phyloP scores from a whole-genome alignment of 2,797 vertebrate species.

The Chloroceryle inda region DNA sequence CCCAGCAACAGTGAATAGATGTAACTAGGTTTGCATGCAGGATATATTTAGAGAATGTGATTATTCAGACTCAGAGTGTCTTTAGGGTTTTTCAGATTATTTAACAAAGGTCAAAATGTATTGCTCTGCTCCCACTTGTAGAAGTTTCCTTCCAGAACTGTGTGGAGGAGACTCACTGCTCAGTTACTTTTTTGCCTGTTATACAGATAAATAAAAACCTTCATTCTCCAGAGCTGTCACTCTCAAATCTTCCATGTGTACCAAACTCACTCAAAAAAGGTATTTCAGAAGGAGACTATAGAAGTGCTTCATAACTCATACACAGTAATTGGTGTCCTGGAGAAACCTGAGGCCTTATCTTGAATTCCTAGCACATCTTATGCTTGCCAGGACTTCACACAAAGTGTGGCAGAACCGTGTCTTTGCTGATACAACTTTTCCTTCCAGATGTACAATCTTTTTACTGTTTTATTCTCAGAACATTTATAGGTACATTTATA shows the following conservation, averaged over 20 bases:
- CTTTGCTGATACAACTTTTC: not conserved
- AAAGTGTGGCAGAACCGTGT: not conserved
- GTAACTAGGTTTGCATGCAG: not conserved
- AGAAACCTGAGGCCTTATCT: conserved; percentile 8
- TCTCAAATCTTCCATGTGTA: not conserved
- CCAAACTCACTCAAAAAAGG: not conserved
- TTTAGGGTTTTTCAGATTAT: not conserved
- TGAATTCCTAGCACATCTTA: not conserved
- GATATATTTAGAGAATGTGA: not conserved
- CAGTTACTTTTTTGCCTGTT: not conserved
- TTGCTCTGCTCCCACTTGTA: not conserved
- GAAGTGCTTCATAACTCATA: not conserved
- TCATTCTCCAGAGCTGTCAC: conserved; percentile 29
- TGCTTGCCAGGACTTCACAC: not conserved
- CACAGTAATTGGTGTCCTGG: conserved; percentile 21
- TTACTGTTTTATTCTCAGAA: not conserved
- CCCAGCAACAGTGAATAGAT: fast-evolving
- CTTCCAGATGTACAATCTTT: not conserved
- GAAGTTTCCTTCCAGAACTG: not conserved
- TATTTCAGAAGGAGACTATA: conserved; percentile 10
- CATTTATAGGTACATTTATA: not conserved
- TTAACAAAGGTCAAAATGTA: conserved; percentile 4
- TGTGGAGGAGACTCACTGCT: not conserved
- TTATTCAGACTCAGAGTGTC: not conserved
- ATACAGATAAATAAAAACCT: not conserved